Evolutionary conservation across 2,113 vertebrate species (phyloP).

Genomic region (Puma concolor): DNA sequence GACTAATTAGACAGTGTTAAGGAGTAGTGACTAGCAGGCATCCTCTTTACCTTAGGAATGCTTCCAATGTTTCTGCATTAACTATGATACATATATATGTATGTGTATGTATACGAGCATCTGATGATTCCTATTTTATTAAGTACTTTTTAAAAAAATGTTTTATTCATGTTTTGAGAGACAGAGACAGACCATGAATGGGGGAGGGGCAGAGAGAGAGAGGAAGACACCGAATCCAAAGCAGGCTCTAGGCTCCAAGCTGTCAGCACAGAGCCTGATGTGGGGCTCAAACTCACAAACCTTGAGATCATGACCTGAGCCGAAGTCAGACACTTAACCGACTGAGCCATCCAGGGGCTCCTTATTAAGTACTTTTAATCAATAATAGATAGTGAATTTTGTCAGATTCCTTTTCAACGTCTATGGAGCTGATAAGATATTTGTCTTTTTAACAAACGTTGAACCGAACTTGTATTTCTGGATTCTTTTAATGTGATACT

Average conservation of each 20-base stretch:
- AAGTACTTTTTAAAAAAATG: neutral
- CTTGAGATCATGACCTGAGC: too few species aligned
- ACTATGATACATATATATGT: neutral
- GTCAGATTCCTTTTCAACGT: slow-evolving; percentile 8
- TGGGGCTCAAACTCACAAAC: too few species aligned
- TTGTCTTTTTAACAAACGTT: neutral
- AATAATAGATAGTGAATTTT: slow-evolving; percentile 43
- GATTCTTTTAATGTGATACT: neutral
- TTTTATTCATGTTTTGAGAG: too few species aligned
- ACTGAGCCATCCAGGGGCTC: too few species aligned
- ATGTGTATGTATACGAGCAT: neutral
- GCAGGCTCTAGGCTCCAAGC: too few species aligned
- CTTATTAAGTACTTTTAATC: slow-evolving; percentile 38
- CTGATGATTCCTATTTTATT: slow-evolving; percentile 32
- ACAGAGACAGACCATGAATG: too few species aligned
- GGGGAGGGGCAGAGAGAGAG: too few species aligned
- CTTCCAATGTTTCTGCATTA: neutral
- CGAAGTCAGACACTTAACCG: too few species aligned
- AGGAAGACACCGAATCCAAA: too few species aligned
- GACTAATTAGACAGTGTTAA: neutral
- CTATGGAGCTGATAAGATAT: neutral
- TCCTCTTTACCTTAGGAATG: neutral
- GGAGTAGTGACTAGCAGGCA: neutral
- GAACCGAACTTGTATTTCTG: neutral
- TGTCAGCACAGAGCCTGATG: too few species aligned